Conservation (phyloP, 2,888 invertebrate genomes). For the Eristalinus aeneus region DNA sequence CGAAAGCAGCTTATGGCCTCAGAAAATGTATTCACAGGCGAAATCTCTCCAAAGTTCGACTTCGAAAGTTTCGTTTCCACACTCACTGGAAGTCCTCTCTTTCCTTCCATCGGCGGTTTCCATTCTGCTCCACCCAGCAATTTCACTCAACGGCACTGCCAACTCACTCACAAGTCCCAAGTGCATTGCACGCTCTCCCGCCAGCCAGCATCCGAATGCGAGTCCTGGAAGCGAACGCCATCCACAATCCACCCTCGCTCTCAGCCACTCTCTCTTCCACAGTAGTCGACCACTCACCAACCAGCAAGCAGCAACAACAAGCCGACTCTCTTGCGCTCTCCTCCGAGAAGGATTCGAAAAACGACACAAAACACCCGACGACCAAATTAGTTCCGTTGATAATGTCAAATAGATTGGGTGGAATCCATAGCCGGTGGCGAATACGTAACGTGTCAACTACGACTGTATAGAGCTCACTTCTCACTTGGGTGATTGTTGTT, state of each 20-base stretch:
- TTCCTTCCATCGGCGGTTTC: conserved; percentile 40
- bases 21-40: conserved; percentile 32
- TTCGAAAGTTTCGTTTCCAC: conserved; percentile 16
- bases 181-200: background rate
- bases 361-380: conserved; percentile 63
- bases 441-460: conserved; percentile 58
- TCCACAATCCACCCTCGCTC: conserved; percentile 4
- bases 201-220: background rate
- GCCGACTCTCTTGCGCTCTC: conserved; percentile 14
- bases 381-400: conserved; percentile 72
- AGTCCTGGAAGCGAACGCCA: background rate
- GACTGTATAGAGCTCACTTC: conserved; percentile 2
- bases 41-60: conserved; percentile 48
- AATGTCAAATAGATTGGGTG: conserved; percentile 71
- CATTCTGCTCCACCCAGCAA: background rate
- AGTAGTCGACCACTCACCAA: background rate
- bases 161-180: background rate
- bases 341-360: conserved; percentile 36
- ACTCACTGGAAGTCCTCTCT: conserved; percentile 20
- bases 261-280: background rate
- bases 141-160: conserved; percentile 52
- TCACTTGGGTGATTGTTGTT: background rate
- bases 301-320: conserved; percentile 40
- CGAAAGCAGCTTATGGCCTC: background rate
- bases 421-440: conserved; percentile 65